Conservation (phyloP, 2,113 vertebrate genomes). For the Lonchura striata region DNA sequence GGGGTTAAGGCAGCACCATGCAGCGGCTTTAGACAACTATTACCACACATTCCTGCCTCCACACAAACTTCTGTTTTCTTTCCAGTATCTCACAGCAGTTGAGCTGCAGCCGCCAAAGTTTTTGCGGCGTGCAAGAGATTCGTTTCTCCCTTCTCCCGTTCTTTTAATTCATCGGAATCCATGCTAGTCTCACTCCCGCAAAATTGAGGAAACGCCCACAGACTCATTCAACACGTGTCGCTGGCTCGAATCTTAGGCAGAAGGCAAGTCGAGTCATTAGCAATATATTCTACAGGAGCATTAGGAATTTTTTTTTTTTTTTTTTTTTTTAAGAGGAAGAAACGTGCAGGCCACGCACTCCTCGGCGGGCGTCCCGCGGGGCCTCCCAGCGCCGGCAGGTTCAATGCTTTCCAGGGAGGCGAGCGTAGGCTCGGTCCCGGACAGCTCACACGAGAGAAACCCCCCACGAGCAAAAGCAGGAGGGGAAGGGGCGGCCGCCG, state of each 20-base stretch:
- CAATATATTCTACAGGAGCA: too few species aligned
- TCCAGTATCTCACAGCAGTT: neutral
- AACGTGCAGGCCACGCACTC: accelerated
- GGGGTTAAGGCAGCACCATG: neutral
- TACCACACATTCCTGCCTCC: neutral
- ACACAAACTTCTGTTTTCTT: neutral
- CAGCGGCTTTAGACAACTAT: neutral
- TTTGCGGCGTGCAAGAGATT: neutral
- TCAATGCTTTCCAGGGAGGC: accelerated
- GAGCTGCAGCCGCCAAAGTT: neutral
- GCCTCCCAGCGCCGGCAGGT: accelerated
- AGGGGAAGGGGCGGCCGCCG: accelerated
- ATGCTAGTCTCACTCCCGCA: accelerated
- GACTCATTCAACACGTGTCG: neutral
- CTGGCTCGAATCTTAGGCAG: neutral
- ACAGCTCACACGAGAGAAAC: accelerated
- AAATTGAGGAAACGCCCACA: neutral
- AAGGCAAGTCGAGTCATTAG: neutral
- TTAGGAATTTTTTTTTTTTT: accelerated
- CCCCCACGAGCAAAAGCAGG: accelerated
- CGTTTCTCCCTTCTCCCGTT: accelerated
- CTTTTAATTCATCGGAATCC: neutral
- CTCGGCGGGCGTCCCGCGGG: accelerated
- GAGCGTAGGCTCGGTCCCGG: accelerated
- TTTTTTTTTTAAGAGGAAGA: too few species aligned